These are phyloP conservation scores for Sisor rabdophorus DNA, from an alignment of 2,113 vertebrate species.

Conservation along the genomic window DNA sequence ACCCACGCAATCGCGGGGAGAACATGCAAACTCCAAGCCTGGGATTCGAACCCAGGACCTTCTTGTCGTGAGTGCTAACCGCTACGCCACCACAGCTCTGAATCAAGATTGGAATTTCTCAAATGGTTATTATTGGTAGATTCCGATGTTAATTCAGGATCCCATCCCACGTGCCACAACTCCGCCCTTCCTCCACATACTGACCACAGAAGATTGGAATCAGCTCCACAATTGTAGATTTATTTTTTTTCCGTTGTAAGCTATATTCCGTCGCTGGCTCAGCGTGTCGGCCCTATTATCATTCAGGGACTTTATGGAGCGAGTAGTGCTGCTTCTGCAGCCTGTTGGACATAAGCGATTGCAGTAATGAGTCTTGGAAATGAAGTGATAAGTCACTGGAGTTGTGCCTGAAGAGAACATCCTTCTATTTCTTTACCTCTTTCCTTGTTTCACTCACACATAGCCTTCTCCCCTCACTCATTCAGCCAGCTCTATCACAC, in stretches of 20 bases:
- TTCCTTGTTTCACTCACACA: background rate
- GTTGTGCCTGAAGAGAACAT: conserved; percentile 29
- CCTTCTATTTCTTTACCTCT: conserved; percentile 22
- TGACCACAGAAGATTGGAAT: background rate
- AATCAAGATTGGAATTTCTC: no score
- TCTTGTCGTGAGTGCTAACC: no score
- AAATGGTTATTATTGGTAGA: background rate
- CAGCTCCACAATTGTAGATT: conserved; percentile 10
- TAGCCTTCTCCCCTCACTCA: background rate
- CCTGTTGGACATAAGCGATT: conserved; percentile 35
- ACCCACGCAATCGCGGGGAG: no score
- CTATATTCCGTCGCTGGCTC: conserved; percentile 1
- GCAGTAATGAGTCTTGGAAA: conserved; percentile 38
- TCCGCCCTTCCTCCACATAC: no score
- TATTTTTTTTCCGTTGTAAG: background rate
- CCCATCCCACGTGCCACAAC: no score
- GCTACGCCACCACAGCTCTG: no score
- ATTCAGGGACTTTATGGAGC: conserved; percentile 32
- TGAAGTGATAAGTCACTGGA: conserved; percentile 34
- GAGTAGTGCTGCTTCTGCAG: conserved; percentile 27
- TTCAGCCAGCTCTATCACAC: conserved; percentile 5
- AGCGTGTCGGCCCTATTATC: conserved; percentile 20
- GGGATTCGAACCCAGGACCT: no score
- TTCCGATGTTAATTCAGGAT: background rate
- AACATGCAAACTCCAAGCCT: no score